phyloP scores from a whole-genome alignment of 2,113 vertebrate genomes.

The Scartelaos histophorus region DNA sequence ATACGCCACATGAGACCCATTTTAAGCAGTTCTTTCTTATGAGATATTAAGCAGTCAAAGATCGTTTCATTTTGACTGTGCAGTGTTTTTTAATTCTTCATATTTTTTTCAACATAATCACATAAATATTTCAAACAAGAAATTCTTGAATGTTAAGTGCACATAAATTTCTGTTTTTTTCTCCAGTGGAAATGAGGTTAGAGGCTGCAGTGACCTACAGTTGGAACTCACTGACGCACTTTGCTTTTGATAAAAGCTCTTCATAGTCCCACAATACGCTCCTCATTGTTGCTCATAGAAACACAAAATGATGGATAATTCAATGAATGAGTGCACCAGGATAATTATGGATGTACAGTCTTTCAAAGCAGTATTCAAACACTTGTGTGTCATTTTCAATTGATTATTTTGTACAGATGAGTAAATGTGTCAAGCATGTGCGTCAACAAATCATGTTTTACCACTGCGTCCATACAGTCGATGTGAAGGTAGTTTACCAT shows the following conservation, averaged over 20 bases:
- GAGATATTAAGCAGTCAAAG: neutral
- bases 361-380: slow-evolving; percentile 63
- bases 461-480: slow-evolving; percentile 49
- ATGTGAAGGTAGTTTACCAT: slow-evolving; percentile 34
- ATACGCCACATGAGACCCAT: neutral
- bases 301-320: slow-evolving; percentile 21
- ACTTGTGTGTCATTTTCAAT: neutral
- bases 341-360: slow-evolving; percentile 37
- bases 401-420: slow-evolving; percentile 73
- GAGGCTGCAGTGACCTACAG: slow-evolving; percentile 22
- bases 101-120: neutral
- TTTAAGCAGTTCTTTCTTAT: neutral
- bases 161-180: neutral
- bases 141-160: neutral
- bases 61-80: neutral
- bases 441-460: slow-evolving; percentile 64
- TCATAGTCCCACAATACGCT: slow-evolving; percentile 7
- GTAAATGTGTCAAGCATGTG: slow-evolving; percentile 68
- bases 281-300: slow-evolving; percentile 15
- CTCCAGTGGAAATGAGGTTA: neutral
- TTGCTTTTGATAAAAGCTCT: slow-evolving; percentile 14
- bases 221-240: slow-evolving; percentile 28
- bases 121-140: neutral
- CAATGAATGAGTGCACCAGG: slow-evolving; percentile 7
- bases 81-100: neutral